These are phyloP conservation scores for Dicerorhinus sumatrensis DNA, from an alignment of 2,113 vertebrate genomes.

Conservation along the genomic window DNA sequence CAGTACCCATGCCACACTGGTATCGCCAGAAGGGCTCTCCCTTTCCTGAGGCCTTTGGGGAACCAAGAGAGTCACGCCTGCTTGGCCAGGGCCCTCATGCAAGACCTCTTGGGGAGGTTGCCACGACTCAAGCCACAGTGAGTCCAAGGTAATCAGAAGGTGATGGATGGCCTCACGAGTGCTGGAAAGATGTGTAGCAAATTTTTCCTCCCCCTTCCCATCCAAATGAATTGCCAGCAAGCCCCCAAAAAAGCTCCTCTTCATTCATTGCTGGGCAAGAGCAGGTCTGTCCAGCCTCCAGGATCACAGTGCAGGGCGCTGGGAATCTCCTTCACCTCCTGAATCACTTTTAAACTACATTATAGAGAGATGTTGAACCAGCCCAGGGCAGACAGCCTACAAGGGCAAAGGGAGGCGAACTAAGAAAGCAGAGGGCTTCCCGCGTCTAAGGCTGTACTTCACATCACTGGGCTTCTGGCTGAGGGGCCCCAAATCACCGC, in stretches of 20 bases:
- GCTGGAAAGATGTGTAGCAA: background rate
- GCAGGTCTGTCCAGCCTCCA: background rate
- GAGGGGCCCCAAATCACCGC: rapidly evolving
- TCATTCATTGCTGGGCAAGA: background rate
- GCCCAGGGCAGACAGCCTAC: background rate
- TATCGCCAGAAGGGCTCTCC: background rate
- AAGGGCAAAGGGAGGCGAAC: background rate
- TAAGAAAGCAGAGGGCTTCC: background rate
- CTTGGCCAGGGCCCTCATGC: background rate
- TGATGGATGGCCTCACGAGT: rapidly evolving
- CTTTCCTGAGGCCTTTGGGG: background rate
- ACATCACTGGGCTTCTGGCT: background rate
- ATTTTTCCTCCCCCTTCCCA: too few species aligned
- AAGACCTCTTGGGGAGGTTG: background rate
- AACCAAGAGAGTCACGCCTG: background rate
- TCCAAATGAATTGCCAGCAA: background rate
- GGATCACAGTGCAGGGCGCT: background rate
- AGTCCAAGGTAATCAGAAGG: background rate
- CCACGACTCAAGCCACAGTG: background rate
- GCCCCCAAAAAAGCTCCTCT: background rate
- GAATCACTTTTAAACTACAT: background rate
- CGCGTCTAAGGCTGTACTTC: background rate
- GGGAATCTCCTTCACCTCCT: background rate
- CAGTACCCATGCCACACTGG: background rate
- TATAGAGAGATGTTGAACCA: background rate